A percentile compares a stretch with the other conserved stretches of the same genome.
These are phyloP conservation scores for Paramuricea clavata DNA, from an alignment of 92 coral and sea anemone genomes.

Conservation along the genomic window DNA sequence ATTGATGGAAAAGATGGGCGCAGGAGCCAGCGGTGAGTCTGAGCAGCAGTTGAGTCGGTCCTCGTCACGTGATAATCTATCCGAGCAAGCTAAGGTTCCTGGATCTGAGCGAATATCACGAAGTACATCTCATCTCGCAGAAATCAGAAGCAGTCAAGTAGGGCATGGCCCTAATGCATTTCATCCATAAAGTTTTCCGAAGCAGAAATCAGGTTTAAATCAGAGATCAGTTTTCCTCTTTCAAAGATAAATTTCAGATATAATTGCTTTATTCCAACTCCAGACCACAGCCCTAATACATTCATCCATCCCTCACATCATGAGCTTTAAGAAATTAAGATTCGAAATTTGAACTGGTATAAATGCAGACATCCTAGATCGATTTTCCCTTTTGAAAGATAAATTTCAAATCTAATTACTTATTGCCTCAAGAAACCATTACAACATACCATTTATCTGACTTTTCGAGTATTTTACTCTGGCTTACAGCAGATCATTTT, in stretches of 20 bases:
- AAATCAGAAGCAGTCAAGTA: not conserved
- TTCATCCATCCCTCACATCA: too few relatives aligned
- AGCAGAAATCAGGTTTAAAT: too few relatives aligned
- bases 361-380: too few relatives aligned
- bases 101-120: conserved; percentile 94
- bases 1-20: conserved; percentile 99
- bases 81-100: conserved; percentile 98
- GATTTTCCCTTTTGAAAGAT: too few relatives aligned
- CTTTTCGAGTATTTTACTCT: too few relatives aligned
- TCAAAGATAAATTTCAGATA: not conserved
- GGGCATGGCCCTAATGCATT: not conserved
- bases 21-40: conserved; percentile 62
- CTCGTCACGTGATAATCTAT: conserved; percentile 97
- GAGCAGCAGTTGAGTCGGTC: conserved; percentile 97
- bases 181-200: not conserved
- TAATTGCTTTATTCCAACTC: not conserved
- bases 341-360: too few relatives aligned
- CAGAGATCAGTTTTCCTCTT: too few relatives aligned
- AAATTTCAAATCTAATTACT: not conserved
- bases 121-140: conserved; percentile 96
- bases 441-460: too few relatives aligned
- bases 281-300: not conserved
- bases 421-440: too few relatives aligned
- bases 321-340: too few relatives aligned
- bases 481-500: too few relatives aligned